phyloP scores from a whole-genome alignment of 2,113 vertebrate species.

The Jacana jacana region DNA sequence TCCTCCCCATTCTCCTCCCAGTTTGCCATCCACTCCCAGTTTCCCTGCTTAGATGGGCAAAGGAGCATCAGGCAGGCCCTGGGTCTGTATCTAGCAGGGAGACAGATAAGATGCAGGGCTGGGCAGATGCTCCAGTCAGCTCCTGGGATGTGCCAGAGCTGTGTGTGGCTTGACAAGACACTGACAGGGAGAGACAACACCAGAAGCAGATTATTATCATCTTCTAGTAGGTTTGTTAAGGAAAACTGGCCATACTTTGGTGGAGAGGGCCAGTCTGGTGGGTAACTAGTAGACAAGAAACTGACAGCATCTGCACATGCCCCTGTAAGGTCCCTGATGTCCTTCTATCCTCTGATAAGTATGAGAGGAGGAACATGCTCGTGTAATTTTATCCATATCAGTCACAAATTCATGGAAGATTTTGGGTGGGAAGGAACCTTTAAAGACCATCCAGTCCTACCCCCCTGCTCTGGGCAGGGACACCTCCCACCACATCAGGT shows the following conservation, averaged over 20 bases:
- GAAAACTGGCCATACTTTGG: background rate
- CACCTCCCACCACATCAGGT: background rate
- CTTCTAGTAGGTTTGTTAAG: background rate
- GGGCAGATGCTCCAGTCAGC: background rate
- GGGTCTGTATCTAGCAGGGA: background rate
- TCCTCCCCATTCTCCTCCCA: background rate
- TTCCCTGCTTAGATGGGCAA: background rate
- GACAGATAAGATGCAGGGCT: background rate
- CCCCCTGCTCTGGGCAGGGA: background rate
- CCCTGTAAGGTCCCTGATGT: background rate
- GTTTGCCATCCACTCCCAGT: background rate
- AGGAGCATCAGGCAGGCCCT: background rate
- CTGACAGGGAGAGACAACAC: background rate
- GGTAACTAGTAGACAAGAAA: background rate
- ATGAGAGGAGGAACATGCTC: background rate
- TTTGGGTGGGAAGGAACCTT: background rate
- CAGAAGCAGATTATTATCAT: background rate
- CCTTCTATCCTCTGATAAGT: too few species aligned
- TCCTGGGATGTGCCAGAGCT: background rate
- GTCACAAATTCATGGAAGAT: background rate
- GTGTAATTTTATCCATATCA: accelerated
- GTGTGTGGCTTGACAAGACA: background rate
- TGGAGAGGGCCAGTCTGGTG: background rate
- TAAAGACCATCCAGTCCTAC: background rate
- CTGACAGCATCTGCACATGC: background rate